A percentile compares a stretch with the other conserved stretches of the same genome.
phyloP scores from a whole-genome alignment of 2,113 vertebrate genomes.

The Casuarius casuarius region DNA sequence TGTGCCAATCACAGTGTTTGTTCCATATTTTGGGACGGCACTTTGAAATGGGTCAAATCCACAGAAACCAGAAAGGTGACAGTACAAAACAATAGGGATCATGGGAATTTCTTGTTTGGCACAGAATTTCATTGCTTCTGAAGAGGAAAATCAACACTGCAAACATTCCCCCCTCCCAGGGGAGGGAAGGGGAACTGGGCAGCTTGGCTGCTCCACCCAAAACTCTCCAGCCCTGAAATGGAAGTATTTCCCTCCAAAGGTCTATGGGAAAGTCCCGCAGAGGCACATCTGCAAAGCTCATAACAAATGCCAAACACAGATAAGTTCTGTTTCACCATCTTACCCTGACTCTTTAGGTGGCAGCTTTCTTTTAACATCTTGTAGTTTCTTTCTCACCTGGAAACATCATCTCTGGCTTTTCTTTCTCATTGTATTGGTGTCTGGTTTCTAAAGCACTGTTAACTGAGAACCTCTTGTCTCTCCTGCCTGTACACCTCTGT shows the following conservation, averaged over 20 bases:
- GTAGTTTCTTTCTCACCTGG: background rate
- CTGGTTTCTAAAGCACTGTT: slow-evolving; percentile 15
- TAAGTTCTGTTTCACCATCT: background rate
- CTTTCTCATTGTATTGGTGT: background rate
- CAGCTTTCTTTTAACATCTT: background rate
- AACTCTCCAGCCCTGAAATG: background rate
- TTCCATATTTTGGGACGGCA: background rate
- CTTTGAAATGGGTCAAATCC: background rate
- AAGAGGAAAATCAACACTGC: background rate
- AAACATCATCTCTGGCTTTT: background rate
- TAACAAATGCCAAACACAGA: background rate
- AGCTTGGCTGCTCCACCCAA: background rate
- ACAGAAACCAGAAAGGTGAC: background rate
- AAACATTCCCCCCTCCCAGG: background rate
- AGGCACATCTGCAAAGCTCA: background rate
- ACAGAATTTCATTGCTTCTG: background rate
- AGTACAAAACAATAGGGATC: background rate
- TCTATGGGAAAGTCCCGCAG: background rate
- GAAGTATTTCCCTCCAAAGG: background rate
- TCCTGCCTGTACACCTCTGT: background rate
- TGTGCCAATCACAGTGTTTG: background rate
- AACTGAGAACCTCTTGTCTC: background rate
- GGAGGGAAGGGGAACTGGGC: background rate
- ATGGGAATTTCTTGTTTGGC: background rate
- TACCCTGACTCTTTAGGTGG: background rate